These are phyloP conservation scores for Cataglyphis cursor DNA, from an alignment of 2,888 invertebrate species.

Conservation along the genomic window DNA sequence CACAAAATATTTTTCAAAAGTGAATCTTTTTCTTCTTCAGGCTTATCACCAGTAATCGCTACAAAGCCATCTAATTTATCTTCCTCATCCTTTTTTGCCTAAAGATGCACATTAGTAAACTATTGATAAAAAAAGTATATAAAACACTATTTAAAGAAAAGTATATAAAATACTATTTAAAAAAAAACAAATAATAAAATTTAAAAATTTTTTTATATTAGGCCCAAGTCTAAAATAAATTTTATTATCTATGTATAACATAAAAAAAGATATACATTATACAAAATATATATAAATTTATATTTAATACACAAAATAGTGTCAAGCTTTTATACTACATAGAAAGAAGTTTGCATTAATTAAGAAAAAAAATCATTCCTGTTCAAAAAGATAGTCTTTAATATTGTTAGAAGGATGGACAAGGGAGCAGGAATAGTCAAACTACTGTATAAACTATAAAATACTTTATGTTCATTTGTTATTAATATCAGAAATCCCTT, in stretches of 20 bases:
- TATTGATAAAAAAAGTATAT: background rate
- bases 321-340: slow-evolving; percentile 13
- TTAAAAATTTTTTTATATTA: background rate
- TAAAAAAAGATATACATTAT: background rate
- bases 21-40: slow-evolving; percentile 89
- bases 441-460: too few relatives aligned
- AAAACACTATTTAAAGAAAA: slow-evolving; percentile 36
- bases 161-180: slow-evolving; percentile 38
- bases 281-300: background rate
- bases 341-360: background rate
- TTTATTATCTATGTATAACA: background rate
- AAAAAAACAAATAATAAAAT: background rate
- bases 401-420: background rate
- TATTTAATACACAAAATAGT: background rate
- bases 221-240: background rate
- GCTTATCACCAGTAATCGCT: slow-evolving; percentile 88
- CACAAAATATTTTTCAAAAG: slow-evolving; percentile 92
- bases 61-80: slow-evolving; percentile 89
- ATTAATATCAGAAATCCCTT: slow-evolving; percentile 10
- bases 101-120: slow-evolving; percentile 49
- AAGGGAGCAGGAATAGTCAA: background rate
- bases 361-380: background rate
- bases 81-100: slow-evolving; percentile 88
- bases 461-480: background rate
- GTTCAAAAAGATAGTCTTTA: background rate